Evolutionary conservation across 2,888 invertebrate genomes (phyloP).

Genomic region (Macrosiphum euphorbiae): DNA sequence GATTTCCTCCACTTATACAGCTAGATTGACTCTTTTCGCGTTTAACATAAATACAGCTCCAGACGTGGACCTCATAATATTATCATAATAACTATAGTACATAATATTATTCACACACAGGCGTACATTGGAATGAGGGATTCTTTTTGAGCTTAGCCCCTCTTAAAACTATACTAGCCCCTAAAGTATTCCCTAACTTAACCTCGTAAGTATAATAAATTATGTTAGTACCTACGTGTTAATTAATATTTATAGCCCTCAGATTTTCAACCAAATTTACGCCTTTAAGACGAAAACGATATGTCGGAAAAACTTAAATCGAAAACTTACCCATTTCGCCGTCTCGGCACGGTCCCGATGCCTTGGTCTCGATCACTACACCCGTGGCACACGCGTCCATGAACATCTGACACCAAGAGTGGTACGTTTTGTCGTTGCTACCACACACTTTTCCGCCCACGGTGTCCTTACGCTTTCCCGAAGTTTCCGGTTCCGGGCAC

Average conservation of each 20-base stretch:
- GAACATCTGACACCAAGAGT: slow-evolving; percentile 84
- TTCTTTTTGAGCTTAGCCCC: no score
- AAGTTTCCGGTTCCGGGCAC: slow-evolving; percentile 63
- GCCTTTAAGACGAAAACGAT: neutral
- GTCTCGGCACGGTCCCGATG: slow-evolving; percentile 75
- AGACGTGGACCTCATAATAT: neutral
- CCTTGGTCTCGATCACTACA: slow-evolving; percentile 79
- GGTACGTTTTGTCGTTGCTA: slow-evolving; percentile 81
- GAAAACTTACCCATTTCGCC: neutral
- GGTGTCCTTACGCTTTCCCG: slow-evolving; percentile 34
- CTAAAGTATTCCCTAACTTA: no score
- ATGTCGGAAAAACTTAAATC: neutral
- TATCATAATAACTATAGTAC: neutral
- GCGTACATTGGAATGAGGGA: no score
- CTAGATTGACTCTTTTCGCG: neutral
- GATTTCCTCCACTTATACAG: neutral
- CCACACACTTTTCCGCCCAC: slow-evolving; percentile 75
- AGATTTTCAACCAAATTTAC: no score
- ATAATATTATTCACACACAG: no score
- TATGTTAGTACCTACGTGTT: no score
- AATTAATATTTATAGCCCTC: no score
- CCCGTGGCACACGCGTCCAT: slow-evolving; percentile 82
- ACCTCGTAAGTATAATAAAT: no score
- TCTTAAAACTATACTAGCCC: no score
- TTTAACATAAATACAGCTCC: neutral